These are phyloP conservation scores for Hydrocynus forskahlii DNA, from an alignment of 2,797 vertebrate genomes.

Conservation along the genomic window DNA sequence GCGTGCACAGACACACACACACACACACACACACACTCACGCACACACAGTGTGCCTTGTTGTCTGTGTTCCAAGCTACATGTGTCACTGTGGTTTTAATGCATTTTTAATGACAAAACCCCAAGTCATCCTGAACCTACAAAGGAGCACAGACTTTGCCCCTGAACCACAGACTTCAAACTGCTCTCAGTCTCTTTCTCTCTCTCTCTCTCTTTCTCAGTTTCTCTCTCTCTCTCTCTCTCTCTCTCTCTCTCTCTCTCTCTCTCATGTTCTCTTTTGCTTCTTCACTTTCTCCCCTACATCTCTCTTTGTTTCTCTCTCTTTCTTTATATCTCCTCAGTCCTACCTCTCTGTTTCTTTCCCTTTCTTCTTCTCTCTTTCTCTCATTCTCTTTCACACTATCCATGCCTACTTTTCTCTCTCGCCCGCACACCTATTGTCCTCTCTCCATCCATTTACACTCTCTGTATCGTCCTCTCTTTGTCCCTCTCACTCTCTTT, in stretches of 20 bases:
- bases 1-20: no score
- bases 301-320: background rate
- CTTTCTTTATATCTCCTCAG: background rate
- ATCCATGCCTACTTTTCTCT: no score
- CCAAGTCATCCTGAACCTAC: no score
- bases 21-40: background rate
- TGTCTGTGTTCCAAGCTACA: conserved; percentile 8
- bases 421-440: no score
- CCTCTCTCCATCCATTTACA: no score
- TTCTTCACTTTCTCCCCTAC: no score
- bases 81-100: conserved; percentile 22
- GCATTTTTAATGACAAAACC: conserved; percentile 19
- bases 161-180: background rate
- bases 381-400: no score
- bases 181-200: background rate
- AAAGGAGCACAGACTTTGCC: no score
- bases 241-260: background rate
- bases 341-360: background rate
- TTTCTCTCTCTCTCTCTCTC: no score
- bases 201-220: conserved; percentile 6
- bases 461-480: background rate
- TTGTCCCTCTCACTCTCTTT: background rate
- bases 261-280: background rate
- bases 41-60: background rate
- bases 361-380: background rate